Conservation (phyloP, 2,797 vertebrate species). For the Periparus ater region DNA sequence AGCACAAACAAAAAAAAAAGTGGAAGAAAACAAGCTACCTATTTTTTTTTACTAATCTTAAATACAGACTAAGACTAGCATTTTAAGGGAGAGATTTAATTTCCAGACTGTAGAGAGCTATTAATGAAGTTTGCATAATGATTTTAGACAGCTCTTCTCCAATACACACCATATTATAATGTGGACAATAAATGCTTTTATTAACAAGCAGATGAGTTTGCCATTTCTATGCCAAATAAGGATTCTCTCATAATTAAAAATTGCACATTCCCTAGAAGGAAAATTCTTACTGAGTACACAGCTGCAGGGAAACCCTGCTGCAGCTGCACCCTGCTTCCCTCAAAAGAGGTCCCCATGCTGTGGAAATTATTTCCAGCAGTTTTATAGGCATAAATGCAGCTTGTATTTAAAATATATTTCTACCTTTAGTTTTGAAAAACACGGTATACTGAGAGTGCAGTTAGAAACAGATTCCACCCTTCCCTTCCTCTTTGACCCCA, state of each 20-base stretch:
- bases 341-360: not conserved
- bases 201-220: constrained; percentile 28
- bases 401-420: not conserved
- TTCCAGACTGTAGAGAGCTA: not conserved
- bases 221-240: constrained; percentile 1
- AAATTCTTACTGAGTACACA: not conserved
- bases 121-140: not conserved
- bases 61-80: not conserved
- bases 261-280: not conserved
- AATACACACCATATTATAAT: not conserved
- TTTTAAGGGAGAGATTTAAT: not conserved
- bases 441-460: not conserved
- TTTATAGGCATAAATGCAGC: not conserved
- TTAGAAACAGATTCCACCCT: not conserved
- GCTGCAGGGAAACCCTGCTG: not conserved
- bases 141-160: not conserved
- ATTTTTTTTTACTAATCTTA: not conserved
- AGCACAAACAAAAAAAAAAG: not conserved
- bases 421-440: not conserved
- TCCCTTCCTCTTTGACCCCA: not conserved
- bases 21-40: not conserved
- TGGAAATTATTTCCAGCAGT: constrained; percentile 19
- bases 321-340: not conserved
- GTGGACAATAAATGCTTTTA: constrained; percentile 11
- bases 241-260: constrained; percentile 28